Percentiles rank a stretch among this genome's conserved stretches.
These are phyloP conservation scores for Orchesellides sinensis DNA, from an alignment of 2,888 invertebrate species.

Conservation along the genomic window DNA sequence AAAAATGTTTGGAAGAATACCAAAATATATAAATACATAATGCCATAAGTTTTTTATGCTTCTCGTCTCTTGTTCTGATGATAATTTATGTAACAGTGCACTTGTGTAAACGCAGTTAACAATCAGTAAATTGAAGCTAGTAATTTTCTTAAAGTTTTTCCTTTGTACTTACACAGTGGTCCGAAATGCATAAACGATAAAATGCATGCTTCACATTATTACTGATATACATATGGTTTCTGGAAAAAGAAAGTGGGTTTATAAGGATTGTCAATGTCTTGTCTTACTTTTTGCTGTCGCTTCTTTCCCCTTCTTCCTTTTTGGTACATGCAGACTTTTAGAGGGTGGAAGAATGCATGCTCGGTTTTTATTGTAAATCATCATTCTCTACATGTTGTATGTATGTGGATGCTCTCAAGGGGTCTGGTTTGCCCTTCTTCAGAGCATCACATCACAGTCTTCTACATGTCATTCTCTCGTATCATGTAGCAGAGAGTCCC, in stretches of 20 bases:
- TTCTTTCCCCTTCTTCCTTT: not conserved
- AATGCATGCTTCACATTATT: not conserved
- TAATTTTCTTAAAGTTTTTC: not conserved
- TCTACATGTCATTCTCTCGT: slow-evolving; percentile 9
- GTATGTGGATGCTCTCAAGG: slow-evolving; percentile 35
- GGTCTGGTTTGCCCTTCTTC: slow-evolving; percentile 22
- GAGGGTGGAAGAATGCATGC: slow-evolving; percentile 14
- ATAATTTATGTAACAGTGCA: not conserved
- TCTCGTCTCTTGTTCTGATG: not conserved
- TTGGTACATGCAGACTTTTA: too few relatives aligned
- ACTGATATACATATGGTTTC: not conserved
- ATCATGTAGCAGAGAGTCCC: not conserved
- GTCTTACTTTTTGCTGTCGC: slow-evolving; percentile 23
- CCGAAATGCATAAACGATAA: slow-evolving; percentile 4
- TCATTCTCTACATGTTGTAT: slow-evolving; percentile 14
- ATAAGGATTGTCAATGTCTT: slow-evolving; percentile 28
- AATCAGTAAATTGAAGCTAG: not conserved
- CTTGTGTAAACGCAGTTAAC: too few relatives aligned
- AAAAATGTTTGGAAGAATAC: slow-evolving; percentile 14
- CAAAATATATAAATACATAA: slow-evolving; percentile 31
- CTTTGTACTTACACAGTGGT: not conserved
- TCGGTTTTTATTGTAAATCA: not conserved
- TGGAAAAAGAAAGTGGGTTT: not conserved
- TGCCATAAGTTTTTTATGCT: not conserved
- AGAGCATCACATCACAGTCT: slow-evolving; percentile 10